Percentiles rank a stretch among this genome's conserved stretches.
Conservation (phyloP, 2,888 invertebrate genomes). For the Heliconius sara region DNA sequence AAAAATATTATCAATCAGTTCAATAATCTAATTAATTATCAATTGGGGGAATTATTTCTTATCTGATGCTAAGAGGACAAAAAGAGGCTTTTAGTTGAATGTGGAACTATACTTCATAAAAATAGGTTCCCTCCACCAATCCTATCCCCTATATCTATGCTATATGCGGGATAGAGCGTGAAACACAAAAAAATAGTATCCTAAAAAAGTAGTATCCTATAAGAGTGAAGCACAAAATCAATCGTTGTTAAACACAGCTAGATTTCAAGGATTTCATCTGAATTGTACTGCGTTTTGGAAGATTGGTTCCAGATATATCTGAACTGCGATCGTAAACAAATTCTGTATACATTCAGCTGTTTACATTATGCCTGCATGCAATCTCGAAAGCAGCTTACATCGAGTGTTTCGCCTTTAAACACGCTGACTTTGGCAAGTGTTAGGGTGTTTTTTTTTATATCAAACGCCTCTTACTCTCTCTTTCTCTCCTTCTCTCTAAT, state of each 20-base stretch:
- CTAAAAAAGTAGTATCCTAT: not conserved
- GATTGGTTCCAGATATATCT: slow-evolving; percentile 30
- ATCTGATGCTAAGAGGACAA: too few species aligned
- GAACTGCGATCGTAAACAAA: slow-evolving; percentile 38
- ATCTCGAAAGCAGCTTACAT: slow-evolving; percentile 63
- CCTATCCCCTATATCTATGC: too few species aligned
- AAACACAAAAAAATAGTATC: not conserved
- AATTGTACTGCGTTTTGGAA: slow-evolving; percentile 18
- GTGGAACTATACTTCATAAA: not conserved
- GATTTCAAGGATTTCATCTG: slow-evolving; percentile 18
- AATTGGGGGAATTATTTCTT: too few species aligned
- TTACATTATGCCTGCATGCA: slow-evolving; percentile 61
- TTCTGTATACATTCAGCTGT: slow-evolving; percentile 56
- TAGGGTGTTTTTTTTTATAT: not conserved
- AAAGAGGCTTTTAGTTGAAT: too few species aligned
- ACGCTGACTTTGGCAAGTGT: slow-evolving; percentile 20
- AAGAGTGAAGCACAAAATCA: not conserved
- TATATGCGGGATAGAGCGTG: not conserved
- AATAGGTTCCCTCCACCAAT: not conserved
- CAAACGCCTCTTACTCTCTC: too few species aligned
- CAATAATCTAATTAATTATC: too few species aligned
- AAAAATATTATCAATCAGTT: too few species aligned
- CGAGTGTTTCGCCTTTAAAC: slow-evolving; percentile 38
- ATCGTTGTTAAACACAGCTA: not conserved
- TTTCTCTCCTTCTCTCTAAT: too few species aligned